Evolutionary conservation across 2,113 vertebrate species (phyloP), one percentile per base, ranked within the genome.

Genomic region (Myrmophylax atrothorax): DNA sequence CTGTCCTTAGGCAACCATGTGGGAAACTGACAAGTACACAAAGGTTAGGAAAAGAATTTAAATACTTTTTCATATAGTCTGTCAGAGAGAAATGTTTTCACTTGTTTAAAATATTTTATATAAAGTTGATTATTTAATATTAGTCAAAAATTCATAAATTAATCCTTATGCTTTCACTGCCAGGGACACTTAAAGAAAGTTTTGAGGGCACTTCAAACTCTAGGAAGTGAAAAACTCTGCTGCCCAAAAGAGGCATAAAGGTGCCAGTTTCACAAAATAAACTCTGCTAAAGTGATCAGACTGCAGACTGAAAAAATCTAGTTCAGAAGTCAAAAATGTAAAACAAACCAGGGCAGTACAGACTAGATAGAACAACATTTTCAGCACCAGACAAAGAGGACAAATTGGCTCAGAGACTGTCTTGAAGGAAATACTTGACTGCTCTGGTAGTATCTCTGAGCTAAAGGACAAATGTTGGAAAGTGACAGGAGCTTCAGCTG

Each of bases 201-300:
- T 94, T 68, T 82, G 76, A 82, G 53, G 73, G 74, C 25, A 78
- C 46, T 58, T 79, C 69, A 92, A 76, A 93, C 58, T 89, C 75
- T 53, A 96, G 82, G 77, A 77, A 94, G 94, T 87, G 76, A 97
- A 97, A 91, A 82, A 58, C 88, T 83, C 59, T 95, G 56, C 84
- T 87, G 75, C 89, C 91, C 49, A 76, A 82, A 95, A 94, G 59
- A 96, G 84, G 95, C 63, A 75, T 55, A 82, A 77, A 75, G 86
- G 94, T 91, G 93, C 90, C 87, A 91, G 79, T 87, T 92, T 93
- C 79, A 93, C 55, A 74, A 94, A 96, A 89, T 62, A 95, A 84
- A 76, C 56, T 97, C 97, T 98, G 97, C 88, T 98, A 96, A 94
- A 98, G 95, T 82, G 88, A 97, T 98, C 96, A 98, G 90, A 85